Evolutionary conservation across 2,113 vertebrate genomes (phyloP).

Genomic region (Gymnogyps californianus): DNA sequence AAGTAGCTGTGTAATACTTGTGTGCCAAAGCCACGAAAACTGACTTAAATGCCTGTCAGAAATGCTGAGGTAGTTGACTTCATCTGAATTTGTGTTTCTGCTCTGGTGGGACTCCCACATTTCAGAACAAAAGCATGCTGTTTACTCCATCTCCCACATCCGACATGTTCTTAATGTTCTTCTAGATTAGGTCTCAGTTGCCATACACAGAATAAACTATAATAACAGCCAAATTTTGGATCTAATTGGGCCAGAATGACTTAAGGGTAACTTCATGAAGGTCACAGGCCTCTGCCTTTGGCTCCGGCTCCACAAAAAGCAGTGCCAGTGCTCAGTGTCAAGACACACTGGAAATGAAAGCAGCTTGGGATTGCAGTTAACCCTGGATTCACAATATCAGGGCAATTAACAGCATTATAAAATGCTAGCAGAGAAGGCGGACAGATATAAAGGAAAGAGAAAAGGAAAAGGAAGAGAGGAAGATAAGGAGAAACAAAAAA

Average conservation of each 20-base stretch:
- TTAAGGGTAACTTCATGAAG: neutral
- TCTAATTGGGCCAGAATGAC: neutral
- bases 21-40: neutral
- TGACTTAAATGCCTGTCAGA: neutral
- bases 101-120: neutral
- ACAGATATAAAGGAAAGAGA: neutral
- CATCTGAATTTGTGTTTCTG: neutral
- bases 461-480: neutral
- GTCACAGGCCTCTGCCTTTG: neutral
- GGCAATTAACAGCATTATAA: neutral
- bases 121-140: neutral
- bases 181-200: neutral
- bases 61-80: neutral
- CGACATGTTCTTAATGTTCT: neutral
- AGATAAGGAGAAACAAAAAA: neutral
- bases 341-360: neutral
- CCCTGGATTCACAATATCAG: neutral
- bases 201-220: neutral
- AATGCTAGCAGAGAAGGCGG: neutral
- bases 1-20: neutral
- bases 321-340: neutral
- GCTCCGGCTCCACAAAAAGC: neutral
- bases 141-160: neutral
- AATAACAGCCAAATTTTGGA: neutral
- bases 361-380: neutral